Evolutionary conservation across 2,888 invertebrate species (phyloP).

Genomic region (Melanophora roralis): DNA sequence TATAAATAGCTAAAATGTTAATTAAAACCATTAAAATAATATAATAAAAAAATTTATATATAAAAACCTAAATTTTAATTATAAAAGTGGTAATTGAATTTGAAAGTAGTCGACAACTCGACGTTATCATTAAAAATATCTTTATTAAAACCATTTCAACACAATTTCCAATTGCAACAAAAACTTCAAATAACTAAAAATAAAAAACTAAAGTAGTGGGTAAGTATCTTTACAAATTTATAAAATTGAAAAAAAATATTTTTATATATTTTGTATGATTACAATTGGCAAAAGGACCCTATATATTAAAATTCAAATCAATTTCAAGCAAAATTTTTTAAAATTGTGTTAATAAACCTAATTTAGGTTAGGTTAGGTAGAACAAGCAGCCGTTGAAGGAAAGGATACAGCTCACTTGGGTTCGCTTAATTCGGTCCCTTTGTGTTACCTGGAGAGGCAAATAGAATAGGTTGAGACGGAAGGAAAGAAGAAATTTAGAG

Average conservation of each 20-base stretch:
- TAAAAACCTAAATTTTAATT: slow-evolving; percentile 52
- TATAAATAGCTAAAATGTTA: slow-evolving; percentile 14
- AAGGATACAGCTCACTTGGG: too few species aligned
- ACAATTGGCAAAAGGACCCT: too few species aligned
- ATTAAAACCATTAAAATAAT: slow-evolving; percentile 40
- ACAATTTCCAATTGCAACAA: neutral
- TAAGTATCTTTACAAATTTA: neutral
- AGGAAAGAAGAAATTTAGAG: too few species aligned
- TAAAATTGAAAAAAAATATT: neutral
- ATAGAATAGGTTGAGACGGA: too few species aligned
- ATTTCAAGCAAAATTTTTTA: too few species aligned
- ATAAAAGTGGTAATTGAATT: slow-evolving; percentile 57
- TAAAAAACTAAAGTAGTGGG: neutral
- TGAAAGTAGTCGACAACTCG: neutral
- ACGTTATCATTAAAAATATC: slow-evolving; percentile 6
- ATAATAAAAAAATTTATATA: neutral
- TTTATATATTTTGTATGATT: too few species aligned
- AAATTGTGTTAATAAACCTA: too few species aligned
- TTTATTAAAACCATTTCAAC: slow-evolving; percentile 3
- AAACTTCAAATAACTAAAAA: neutral
- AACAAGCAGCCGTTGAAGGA: too few species aligned
- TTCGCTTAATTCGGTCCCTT: too few species aligned
- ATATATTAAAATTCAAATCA: too few species aligned
- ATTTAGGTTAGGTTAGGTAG: too few species aligned
- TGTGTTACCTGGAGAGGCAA: too few species aligned